Evolutionary conservation across 1,140 invertebrate species (phyloP).

Genomic region (Rhagoletis zephyria): DNA sequence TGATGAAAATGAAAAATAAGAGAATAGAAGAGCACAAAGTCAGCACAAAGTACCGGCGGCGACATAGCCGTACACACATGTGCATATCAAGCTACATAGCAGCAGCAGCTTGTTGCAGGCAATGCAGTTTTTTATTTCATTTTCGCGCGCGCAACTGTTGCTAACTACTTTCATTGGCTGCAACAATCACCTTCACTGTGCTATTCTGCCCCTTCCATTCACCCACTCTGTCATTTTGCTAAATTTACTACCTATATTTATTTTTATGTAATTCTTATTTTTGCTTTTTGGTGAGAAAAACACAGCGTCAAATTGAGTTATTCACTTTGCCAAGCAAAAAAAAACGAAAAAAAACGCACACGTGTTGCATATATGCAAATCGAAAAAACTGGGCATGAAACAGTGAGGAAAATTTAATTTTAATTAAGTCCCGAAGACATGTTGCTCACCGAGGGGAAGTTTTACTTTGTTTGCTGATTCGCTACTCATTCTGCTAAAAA

Average conservation of each 20-base stretch:
- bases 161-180: background rate
- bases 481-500: background rate
- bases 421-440: constrained; percentile 35
- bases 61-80: background rate
- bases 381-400: background rate
- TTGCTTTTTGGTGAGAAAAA: constrained; percentile 24
- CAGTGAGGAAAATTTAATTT: constrained; percentile 17
- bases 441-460: background rate
- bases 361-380: constrained; percentile 43
- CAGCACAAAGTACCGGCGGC: background rate
- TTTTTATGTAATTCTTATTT: background rate
- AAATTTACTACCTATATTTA: background rate
- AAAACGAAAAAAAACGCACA: background rate
- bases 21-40: background rate
- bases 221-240: background rate
- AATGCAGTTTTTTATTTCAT: background rate
- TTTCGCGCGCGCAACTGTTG: background rate
- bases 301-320: constrained; percentile 43
- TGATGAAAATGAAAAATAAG: background rate
- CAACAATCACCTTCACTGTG: background rate
- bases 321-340: background rate
- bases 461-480: background rate
- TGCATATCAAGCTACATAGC: background rate
- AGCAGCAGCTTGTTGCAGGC: background rate
- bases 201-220: too few relatives aligned